Percentiles rank a stretch among this genome's conserved stretches.
phyloP scores from a whole-genome alignment of 92 coral and sea anemone species.

The Palythoa heliodiscus region DNA sequence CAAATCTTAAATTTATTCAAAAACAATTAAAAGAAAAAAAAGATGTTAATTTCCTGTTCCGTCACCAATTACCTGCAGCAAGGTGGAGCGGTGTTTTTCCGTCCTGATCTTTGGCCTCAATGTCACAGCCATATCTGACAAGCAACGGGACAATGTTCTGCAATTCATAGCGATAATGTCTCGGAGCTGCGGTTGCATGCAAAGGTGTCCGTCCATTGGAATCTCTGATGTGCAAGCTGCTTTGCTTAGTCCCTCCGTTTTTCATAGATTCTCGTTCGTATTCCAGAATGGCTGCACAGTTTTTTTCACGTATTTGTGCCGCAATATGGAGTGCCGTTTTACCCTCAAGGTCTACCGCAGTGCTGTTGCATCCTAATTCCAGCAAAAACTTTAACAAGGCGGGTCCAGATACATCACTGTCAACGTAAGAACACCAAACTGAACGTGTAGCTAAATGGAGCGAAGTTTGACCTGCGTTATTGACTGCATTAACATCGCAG shows the following conservation, averaged over 20 bases:
- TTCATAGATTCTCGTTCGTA: background rate
- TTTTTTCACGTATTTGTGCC: background rate
- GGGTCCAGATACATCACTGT: background rate
- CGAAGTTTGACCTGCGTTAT: constrained; percentile 7
- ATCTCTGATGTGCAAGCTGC: background rate
- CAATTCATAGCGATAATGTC: background rate
- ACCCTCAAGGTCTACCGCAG: background rate
- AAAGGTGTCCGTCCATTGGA: constrained; percentile 26
- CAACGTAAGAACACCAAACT: background rate
- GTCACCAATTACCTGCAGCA: constrained; percentile 26
- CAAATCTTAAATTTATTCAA: too few species aligned
- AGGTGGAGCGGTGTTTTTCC: constrained; percentile 26
- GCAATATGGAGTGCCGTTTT: constrained; percentile 31
- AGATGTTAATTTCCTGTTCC: too few species aligned
- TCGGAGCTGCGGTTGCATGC: background rate
- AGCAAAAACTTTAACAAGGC: background rate
- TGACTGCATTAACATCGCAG: background rate
- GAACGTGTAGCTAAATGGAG: constrained; percentile 24
- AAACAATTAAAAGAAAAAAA: too few species aligned
- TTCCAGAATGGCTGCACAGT: constrained; percentile 5
- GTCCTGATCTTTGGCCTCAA: constrained; percentile 9
- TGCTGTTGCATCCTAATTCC: background rate
- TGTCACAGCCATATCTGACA: background rate
- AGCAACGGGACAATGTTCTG: background rate
- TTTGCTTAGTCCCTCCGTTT: background rate